Evolutionary conservation across 1,140 invertebrate species (phyloP).

Genomic region (Macrocentrus cingulum): DNA sequence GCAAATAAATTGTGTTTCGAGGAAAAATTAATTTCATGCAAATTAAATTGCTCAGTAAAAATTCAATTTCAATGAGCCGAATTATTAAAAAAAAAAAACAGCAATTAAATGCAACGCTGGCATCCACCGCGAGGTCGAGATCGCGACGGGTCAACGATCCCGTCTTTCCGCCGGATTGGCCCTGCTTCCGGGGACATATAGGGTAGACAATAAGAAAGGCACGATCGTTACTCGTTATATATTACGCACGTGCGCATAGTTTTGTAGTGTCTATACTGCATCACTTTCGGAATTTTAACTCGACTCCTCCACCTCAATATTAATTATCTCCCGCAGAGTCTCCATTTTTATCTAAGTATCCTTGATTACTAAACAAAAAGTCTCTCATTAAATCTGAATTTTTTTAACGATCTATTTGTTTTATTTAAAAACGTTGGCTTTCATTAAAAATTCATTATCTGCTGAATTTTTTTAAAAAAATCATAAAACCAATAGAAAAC

Average conservation of each 20-base stretch:
- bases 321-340: neutral
- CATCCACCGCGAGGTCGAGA: slow-evolving; percentile 54
- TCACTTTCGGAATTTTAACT: slow-evolving; percentile 19
- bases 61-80: neutral
- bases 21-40: slow-evolving; percentile 4
- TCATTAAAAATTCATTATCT: too few relatives aligned
- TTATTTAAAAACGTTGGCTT: too few relatives aligned
- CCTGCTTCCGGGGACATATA: slow-evolving; percentile 61
- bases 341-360: too few relatives aligned
- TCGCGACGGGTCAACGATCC: slow-evolving; percentile 57
- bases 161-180: slow-evolving; percentile 59
- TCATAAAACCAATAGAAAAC: too few relatives aligned
- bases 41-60: too few relatives aligned
- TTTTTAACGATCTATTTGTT: too few relatives aligned
- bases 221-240: slow-evolving; percentile 15
- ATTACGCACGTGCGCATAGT: slow-evolving; percentile 26
- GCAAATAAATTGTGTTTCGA: neutral
- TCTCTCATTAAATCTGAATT: too few relatives aligned
- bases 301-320: neutral
- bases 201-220: slow-evolving; percentile 56
- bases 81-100: slow-evolving; percentile 48
- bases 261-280: neutral
- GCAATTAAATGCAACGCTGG: slow-evolving; percentile 52
- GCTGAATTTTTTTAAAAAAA: too few relatives aligned
- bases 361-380: too few relatives aligned